Percentiles rank a stretch among this genome's conserved stretches.
Evolutionary conservation across 1,140 invertebrate genomes (phyloP).

Genomic region (Apis mellifera): DNA sequence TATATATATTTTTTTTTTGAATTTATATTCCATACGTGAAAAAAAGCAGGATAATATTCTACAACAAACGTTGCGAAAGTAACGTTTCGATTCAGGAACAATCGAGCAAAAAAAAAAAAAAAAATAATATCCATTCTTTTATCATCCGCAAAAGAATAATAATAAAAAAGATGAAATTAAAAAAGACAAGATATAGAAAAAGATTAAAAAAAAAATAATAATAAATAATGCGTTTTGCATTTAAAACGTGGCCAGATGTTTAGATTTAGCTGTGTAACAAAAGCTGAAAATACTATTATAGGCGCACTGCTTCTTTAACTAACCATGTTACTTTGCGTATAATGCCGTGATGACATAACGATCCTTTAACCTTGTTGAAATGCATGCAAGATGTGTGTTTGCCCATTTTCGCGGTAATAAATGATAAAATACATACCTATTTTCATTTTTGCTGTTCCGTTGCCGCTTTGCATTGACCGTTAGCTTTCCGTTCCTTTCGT

Average conservation of each 20-base stretch:
- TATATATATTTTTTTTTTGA: too few relatives aligned
- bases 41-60: not conserved
- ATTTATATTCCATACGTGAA: not conserved
- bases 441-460: conserved; percentile 41
- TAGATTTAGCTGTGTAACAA: conserved; percentile 45
- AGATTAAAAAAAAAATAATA: not conserved
- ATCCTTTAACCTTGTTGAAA: conserved; percentile 15
- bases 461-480: conserved; percentile 63
- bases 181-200: not conserved
- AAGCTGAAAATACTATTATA: conserved; percentile 51
- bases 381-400: conserved; percentile 53
- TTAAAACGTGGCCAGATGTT: conserved; percentile 53
- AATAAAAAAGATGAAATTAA: not conserved
- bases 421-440: not conserved
- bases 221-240: conserved; percentile 48
- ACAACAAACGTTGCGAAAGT: not conserved
- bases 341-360: conserved; percentile 48
- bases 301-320: conserved; percentile 74
- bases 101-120: not conserved
- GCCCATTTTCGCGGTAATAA: conserved; percentile 22
- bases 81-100: not conserved
- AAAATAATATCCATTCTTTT: not conserved
- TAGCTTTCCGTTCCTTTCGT: conserved; percentile 51
- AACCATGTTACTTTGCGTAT: conserved; percentile 65
- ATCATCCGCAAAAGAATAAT: not conserved